phyloP scores from a whole-genome alignment of 2,113 vertebrate genomes.

The Syngnathus scovelli region DNA sequence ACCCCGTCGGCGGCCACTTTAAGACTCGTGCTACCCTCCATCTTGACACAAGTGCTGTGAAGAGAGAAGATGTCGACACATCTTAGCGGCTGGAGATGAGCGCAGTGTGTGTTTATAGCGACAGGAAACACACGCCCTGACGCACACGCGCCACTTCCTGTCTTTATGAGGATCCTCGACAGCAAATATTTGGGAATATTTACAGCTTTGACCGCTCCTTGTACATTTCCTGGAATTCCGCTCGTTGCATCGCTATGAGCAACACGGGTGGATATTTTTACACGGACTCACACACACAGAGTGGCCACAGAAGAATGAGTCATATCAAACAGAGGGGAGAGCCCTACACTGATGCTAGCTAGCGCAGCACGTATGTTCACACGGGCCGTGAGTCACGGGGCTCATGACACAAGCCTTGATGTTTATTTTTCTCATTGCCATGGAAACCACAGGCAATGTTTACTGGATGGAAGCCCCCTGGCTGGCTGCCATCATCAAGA shows the following conservation, averaged over 20 bases:
- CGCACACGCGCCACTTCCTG: too few relatives aligned
- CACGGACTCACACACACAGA: conserved; percentile 6
- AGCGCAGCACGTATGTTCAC: conserved; percentile 5
- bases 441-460: conserved; percentile 33
- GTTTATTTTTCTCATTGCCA: conserved; percentile 42
- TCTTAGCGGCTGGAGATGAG: conserved; percentile 21
- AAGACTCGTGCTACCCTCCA: conserved; percentile 7
- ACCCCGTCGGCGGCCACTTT: neutral
- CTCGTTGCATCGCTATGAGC: conserved; percentile 11
- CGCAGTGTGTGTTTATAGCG: neutral
- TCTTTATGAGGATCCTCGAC: neutral
- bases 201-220: conserved; percentile 17
- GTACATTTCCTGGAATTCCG: conserved; percentile 22
- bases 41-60: conserved; percentile 20
- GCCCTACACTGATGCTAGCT: conserved; percentile 18
- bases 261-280: neutral
- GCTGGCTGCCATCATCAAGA: neutral
- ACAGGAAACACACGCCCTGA: neutral
- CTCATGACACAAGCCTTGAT: conserved; percentile 2
- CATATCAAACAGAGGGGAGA: conserved; percentile 54
- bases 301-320: conserved; percentile 38
- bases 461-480: neutral
- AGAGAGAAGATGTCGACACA: conserved; percentile 44
- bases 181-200: conserved; percentile 15
- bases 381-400: conserved; percentile 43